Percentiles rank a stretch among this genome's conserved stretches.
Evolutionary conservation across 2,888 invertebrate genomes (phyloP).

Genomic region (Pimpla rufipes): DNA sequence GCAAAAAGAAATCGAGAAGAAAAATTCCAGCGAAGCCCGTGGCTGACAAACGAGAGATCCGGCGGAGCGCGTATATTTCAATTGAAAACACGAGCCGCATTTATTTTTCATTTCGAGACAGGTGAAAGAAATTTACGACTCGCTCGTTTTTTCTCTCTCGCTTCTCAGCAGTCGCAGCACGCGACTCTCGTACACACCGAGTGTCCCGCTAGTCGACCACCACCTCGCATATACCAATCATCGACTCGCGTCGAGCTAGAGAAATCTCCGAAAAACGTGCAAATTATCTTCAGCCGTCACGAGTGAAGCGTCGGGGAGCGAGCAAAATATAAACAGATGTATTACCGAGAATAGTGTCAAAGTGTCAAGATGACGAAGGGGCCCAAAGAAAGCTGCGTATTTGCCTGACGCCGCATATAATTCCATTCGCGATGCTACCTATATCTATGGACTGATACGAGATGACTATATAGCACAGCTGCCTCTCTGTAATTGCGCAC

Average conservation of each 20-base stretch:
- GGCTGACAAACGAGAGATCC: too few species aligned
- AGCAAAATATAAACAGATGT: background rate
- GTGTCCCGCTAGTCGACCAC: conserved; percentile 8
- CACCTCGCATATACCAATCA: background rate
- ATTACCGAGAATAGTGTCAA: background rate
- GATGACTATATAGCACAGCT: background rate
- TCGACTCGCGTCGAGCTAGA: background rate
- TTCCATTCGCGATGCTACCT: background rate
- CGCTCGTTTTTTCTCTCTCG: background rate
- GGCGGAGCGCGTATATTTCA: too few species aligned
- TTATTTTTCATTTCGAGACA: background rate
- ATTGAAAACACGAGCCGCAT: background rate
- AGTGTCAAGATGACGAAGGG: background rate
- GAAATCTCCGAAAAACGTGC: background rate
- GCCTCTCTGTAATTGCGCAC: too few species aligned
- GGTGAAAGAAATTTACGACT: too few species aligned
- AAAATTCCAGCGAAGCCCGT: too few species aligned
- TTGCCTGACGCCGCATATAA: background rate
- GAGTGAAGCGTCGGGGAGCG: background rate
- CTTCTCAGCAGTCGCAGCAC: background rate
- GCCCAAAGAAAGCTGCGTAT: background rate
- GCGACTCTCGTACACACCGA: background rate
- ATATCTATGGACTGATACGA: background rate
- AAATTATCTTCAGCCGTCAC: background rate
- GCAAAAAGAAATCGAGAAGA: too few species aligned